Conservation (phyloP, 2,888 invertebrate species). For the Ectropis crepuscularia region DNA sequence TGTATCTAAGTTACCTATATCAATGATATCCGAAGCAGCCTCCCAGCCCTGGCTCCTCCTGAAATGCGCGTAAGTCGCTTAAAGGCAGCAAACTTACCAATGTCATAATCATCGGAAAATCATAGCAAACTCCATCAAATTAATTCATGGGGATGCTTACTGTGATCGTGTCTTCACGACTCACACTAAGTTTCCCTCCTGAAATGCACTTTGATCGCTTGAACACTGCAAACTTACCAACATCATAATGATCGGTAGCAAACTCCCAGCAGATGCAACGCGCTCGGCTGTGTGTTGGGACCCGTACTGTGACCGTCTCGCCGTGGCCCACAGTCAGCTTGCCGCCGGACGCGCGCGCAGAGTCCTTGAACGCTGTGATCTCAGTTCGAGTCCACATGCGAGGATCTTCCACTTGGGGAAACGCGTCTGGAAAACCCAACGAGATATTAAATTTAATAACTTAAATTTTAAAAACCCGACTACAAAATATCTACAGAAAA, state of each 20-base stretch:
- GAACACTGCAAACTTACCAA: conserved; percentile 73
- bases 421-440: conserved; percentile 55
- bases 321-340: conserved; percentile 96
- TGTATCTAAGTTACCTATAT: no score
- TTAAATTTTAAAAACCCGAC: no score
- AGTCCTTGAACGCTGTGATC: conserved; percentile 95
- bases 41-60: no score
- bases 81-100: conserved; percentile 73
- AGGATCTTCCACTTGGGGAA: conserved; percentile 87
- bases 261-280: conserved; percentile 99
- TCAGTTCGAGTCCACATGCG: conserved; percentile 98
- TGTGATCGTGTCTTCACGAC: no score
- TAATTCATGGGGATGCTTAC: no score
- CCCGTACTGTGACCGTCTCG: conserved; percentile 97
- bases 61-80: no score
- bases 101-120: conserved; percentile 98
- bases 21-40: no score
- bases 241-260: conserved; percentile 98
- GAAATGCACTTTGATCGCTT: no score
- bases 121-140: conserved; percentile 99
- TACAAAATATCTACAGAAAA: no score
- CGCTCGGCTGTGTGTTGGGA: conserved; percentile 98
- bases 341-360: conserved; percentile 93
- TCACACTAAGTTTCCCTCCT: no score
- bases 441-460: no score